Evolutionary conservation across 2,797 vertebrate genomes (phyloP).

Genomic region (Clarias laeviceps): DNA sequence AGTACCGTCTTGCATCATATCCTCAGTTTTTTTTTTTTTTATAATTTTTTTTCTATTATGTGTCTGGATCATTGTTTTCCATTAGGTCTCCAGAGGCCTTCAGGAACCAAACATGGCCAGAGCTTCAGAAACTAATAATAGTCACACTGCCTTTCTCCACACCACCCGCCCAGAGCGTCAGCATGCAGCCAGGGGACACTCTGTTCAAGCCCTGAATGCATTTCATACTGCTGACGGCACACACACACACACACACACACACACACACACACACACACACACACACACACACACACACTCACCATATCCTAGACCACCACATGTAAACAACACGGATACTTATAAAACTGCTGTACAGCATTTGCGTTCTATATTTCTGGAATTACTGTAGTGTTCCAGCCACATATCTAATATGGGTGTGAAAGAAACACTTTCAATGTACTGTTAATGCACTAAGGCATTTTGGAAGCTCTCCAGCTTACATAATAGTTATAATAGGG

Average conservation of each 20-base stretch:
- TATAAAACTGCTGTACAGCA: not conserved
- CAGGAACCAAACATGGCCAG: constrained; percentile 62
- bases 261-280: constrained; percentile 23
- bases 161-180: constrained; percentile 42
- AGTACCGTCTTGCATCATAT: constrained; percentile 7
- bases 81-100: constrained; percentile 21
- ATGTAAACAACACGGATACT: constrained; percentile 10
- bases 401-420: not conserved
- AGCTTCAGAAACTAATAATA: constrained; percentile 58
- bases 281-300: not conserved
- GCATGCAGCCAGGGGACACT: constrained; percentile 53
- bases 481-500: constrained; percentile 16
- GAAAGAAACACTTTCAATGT: not conserved
- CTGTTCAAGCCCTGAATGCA: constrained; percentile 47
- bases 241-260: constrained; percentile 14
- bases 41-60: not conserved
- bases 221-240: constrained; percentile 47
- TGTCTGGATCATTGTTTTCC: constrained; percentile 31
- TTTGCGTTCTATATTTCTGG: not conserved
- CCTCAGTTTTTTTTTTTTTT: not conserved
- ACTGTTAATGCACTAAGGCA: not conserved
- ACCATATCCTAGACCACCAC: not conserved
- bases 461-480: not conserved
- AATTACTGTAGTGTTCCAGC: not conserved
- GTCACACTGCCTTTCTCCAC: constrained; percentile 43